These are phyloP conservation scores for Sminthopsis crassicaudata DNA, from an alignment of 2,113 vertebrate species.

Conservation along the genomic window DNA sequence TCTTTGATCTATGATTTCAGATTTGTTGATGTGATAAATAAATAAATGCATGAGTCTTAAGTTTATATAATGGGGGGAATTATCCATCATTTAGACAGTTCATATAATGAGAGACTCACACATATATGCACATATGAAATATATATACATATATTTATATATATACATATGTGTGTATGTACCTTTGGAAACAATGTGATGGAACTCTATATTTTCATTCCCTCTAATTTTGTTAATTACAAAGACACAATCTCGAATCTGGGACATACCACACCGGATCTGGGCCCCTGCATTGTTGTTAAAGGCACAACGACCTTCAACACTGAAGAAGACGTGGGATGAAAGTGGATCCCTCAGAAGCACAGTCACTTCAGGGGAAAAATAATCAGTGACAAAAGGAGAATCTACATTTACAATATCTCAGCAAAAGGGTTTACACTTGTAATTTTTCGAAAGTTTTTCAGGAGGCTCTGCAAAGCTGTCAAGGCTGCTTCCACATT, in stretches of 20 bases:
- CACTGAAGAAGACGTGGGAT: background rate
- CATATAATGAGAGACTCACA: background rate
- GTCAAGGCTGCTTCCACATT: constrained; percentile 44
- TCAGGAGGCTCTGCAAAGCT: constrained; percentile 41
- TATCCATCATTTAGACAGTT: background rate
- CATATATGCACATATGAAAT: background rate
- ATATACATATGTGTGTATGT: background rate
- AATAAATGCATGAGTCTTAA: background rate
- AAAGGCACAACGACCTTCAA: background rate
- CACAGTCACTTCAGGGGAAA: background rate
- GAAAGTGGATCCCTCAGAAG: constrained; percentile 8
- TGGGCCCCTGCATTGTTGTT: background rate
- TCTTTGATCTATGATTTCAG: background rate
- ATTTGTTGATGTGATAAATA: background rate
- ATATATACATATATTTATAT: background rate
- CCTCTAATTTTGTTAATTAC: constrained; percentile 26
- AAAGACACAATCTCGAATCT: background rate
- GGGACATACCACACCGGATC: background rate
- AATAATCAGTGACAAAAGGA: background rate
- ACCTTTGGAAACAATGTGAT: constrained; percentile 3
- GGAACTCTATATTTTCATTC: constrained; percentile 22
- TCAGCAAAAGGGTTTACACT: background rate
- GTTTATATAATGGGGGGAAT: background rate
- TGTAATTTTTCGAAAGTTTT: background rate
- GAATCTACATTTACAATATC: background rate